phyloP scores from a whole-genome alignment of 2,888 invertebrate species.

The Tanypteryx hageni region DNA sequence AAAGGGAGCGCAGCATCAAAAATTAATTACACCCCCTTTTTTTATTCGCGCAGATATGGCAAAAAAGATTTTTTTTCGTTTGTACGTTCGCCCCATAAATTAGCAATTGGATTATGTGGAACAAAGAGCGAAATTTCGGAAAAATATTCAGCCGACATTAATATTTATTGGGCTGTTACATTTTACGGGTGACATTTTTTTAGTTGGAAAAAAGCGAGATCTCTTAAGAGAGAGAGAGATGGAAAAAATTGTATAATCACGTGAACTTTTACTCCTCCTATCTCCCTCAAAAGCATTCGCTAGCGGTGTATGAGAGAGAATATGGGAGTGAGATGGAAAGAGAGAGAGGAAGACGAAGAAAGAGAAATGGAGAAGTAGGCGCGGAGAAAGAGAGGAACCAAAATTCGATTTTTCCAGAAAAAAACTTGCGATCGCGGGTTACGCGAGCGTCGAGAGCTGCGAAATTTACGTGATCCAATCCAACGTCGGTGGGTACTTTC shows the following conservation, averaged over 20 bases:
- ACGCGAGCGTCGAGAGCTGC: slow-evolving; percentile 10
- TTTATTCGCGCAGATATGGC: slow-evolving; percentile 5
- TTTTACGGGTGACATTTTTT: neutral
- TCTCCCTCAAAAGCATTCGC: no score
- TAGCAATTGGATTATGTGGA: slow-evolving; percentile 38
- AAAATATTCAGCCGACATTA: slow-evolving; percentile 25
- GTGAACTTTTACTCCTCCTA: neutral
- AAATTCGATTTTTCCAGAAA: neutral
- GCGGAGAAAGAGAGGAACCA: neutral
- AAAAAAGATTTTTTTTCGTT: slow-evolving; percentile 8
- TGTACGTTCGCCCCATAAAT: slow-evolving; percentile 27
- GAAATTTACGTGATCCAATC: slow-evolving; percentile 47
- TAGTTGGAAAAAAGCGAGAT: no score
- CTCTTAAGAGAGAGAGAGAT: neutral
- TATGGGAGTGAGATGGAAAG: no score
- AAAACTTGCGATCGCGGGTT: neutral
- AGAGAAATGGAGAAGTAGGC: neutral
- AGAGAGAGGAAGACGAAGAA: neutral
- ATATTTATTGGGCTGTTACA: slow-evolving; percentile 34
- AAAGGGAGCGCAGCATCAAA: slow-evolving; percentile 3
- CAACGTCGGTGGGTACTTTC: neutral
- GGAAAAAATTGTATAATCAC: neutral
- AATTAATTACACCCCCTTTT: slow-evolving; percentile 48
- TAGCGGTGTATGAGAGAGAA: no score
- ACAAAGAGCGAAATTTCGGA: slow-evolving; percentile 50